Conservation (phyloP, 2,797 vertebrate species). For the Gymnoscopelus braueri region DNA sequence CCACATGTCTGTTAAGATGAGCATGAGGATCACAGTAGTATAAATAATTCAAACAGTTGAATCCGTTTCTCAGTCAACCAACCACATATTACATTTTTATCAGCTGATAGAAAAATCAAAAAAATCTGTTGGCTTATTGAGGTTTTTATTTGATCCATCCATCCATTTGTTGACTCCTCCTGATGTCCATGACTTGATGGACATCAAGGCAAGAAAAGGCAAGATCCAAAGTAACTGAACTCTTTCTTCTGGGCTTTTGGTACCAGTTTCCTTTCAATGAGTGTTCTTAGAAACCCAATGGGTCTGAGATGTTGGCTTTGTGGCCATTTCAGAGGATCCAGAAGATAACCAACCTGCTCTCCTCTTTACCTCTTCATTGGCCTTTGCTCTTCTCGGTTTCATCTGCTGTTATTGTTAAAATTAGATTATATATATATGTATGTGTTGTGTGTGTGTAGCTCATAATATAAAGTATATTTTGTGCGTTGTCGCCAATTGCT, state of each 20-base stretch:
- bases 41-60: no score
- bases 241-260: conserved; percentile 9
- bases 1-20: no score
- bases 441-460: no score
- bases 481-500: background rate
- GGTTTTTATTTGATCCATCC: no score
- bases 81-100: background rate
- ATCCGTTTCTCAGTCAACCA: background rate
- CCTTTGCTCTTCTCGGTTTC: background rate
- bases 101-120: no score
- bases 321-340: no score
- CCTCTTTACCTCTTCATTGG: background rate
- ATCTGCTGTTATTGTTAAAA: conserved; percentile 7
- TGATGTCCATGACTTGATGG: background rate
- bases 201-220: background rate
- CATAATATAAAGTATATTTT: background rate
- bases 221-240: background rate
- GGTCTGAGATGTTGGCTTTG: conserved; percentile 37
- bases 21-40: no score
- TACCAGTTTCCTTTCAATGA: conserved; percentile 21
- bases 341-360: no score
- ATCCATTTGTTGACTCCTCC: background rate
- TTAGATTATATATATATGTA: no score
- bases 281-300: conserved; percentile 39
- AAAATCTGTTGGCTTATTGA: no score